Conservation (phyloP, 2,888 invertebrate species). For the Trissoscelio sp. region DNA sequence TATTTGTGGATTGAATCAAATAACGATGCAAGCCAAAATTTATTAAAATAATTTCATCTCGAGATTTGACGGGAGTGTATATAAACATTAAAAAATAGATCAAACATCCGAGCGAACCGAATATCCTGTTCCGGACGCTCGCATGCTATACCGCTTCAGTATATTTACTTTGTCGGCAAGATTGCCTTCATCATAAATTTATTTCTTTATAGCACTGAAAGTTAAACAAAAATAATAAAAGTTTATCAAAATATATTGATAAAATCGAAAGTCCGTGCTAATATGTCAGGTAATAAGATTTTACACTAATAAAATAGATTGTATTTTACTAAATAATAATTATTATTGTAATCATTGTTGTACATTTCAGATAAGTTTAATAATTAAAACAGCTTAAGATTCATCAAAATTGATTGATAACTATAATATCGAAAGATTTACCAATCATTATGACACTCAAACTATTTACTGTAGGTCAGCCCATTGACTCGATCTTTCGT, state of each 20-base stretch:
- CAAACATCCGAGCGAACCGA: constrained; percentile 28
- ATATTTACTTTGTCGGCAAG: constrained; percentile 44
- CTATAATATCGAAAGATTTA: too few species aligned
- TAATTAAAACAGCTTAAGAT: too few species aligned
- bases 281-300: too few species aligned
- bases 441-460: too few species aligned
- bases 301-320: too few species aligned
- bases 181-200: constrained; percentile 41
- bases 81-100: constrained; percentile 37
- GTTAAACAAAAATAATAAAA: constrained; percentile 38
- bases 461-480: too few species aligned
- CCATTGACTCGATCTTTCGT: too few species aligned
- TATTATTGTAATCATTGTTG: too few species aligned
- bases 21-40: not conserved
- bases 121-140: constrained; percentile 31
- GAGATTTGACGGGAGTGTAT: constrained; percentile 1
- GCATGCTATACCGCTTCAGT: constrained; percentile 16
- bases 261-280: not conserved
- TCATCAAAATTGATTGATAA: too few species aligned
- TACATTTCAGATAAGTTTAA: too few species aligned
- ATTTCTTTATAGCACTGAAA: constrained; percentile 36
- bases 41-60: constrained; percentile 33
- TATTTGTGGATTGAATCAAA: not conserved
- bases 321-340: too few species aligned
- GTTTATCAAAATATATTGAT: not conserved